Evolutionary conservation across 2,797 vertebrate genomes (phyloP).

Genomic region (Lycodopsis pacificus): DNA sequence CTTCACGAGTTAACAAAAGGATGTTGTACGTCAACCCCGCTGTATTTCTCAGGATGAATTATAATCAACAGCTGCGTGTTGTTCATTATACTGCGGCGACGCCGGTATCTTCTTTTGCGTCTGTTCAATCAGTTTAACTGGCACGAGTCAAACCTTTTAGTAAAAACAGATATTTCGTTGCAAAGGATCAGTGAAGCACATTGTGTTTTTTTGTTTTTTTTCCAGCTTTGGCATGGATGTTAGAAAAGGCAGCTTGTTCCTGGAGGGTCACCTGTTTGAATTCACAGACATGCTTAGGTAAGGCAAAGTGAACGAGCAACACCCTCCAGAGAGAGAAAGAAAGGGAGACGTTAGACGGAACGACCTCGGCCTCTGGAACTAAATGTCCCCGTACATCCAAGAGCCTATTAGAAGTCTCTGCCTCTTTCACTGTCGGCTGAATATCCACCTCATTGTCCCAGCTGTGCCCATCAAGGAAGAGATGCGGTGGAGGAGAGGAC

Average conservation of each 20-base stretch:
- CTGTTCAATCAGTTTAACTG: slow-evolving; percentile 19
- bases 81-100: slow-evolving; percentile 11
- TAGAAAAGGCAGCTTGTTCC: slow-evolving; percentile 1
- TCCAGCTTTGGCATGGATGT: slow-evolving; percentile 6
- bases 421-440: slow-evolving; percentile 27
- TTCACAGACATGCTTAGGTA: slow-evolving; percentile 29
- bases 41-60: slow-evolving; percentile 41
- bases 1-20: slow-evolving; percentile 61
- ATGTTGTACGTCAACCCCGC: slow-evolving; percentile 15
- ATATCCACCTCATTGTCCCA: slow-evolving; percentile 37
- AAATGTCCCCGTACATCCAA: slow-evolving; percentile 59
- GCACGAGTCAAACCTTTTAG: slow-evolving; percentile 9
- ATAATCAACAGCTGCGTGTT: slow-evolving; percentile 38
- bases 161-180: neutral
- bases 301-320: slow-evolving; percentile 42
- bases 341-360: slow-evolving; percentile 45
- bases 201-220: too few species aligned
- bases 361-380: slow-evolving; percentile 55
- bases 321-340: slow-evolving; percentile 42
- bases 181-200: neutral
- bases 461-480: slow-evolving; percentile 33
- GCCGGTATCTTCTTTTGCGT: neutral
- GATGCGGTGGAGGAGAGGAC: slow-evolving; percentile 20
- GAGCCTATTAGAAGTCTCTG: slow-evolving; percentile 53
- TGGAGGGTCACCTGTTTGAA: slow-evolving; percentile 60